A percentile compares a stretch with the other conserved stretches of the same genome.
These are phyloP conservation scores for Ailurus styani DNA, from an alignment of 2,113 vertebrate genomes.

Conservation along the genomic window DNA sequence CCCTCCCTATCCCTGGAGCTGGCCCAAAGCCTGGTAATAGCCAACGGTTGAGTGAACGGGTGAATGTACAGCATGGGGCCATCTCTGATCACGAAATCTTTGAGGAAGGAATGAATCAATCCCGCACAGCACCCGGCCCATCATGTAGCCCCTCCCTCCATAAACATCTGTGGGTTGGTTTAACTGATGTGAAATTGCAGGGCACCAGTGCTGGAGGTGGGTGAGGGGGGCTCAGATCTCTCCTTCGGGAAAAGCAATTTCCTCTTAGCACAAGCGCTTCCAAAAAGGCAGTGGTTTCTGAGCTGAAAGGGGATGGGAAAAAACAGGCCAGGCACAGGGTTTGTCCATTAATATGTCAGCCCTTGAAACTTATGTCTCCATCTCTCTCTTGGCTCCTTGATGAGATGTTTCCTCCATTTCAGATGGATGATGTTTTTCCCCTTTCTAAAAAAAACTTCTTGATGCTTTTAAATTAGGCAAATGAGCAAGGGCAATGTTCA, in stretches of 20 bases:
- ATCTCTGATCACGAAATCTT: neutral
- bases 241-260: neutral
- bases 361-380: neutral
- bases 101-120: neutral
- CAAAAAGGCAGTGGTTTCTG: neutral
- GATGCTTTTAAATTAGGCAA: slow-evolving; percentile 69
- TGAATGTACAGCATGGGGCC: neutral
- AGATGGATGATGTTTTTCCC: neutral
- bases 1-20: neutral
- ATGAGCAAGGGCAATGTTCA: slow-evolving; percentile 30
- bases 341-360: slow-evolving; percentile 24
- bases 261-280: neutral
- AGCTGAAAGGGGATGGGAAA: neutral
- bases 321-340: neutral
- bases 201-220: neutral
- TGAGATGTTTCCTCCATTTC: slow-evolving; percentile 32
- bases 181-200: neutral
- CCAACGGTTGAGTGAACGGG: neutral
- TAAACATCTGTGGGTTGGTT: neutral
- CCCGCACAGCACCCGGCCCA: neutral
- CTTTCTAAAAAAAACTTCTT: slow-evolving; percentile 32
- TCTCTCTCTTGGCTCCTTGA: neutral
- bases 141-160: neutral
- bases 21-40: neutral
- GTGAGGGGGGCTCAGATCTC: neutral